Percentiles rank a stretch among this genome's conserved stretches.
Conservation (phyloP, 2,797 vertebrate species). For the Neomorphus geoffroyi region DNA sequence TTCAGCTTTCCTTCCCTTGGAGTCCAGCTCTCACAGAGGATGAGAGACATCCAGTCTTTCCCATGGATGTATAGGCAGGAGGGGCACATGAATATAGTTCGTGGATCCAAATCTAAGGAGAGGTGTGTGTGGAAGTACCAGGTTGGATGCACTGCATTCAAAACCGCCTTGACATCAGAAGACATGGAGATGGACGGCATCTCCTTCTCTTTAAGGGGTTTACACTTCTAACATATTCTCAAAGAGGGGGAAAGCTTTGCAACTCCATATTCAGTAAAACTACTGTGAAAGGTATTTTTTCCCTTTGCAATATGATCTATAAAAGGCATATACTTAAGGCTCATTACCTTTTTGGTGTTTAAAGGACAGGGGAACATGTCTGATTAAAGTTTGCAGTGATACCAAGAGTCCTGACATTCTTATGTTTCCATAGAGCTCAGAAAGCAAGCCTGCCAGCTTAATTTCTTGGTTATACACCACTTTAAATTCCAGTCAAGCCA, state of each 20-base stretch:
- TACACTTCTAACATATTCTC: neutral
- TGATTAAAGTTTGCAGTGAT: neutral
- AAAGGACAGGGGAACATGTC: neutral
- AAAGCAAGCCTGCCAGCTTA: neutral
- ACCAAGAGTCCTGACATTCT: neutral
- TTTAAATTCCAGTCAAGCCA: neutral
- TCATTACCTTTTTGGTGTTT: neutral
- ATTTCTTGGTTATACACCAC: neutral
- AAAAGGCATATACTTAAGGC: neutral
- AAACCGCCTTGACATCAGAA: slow-evolving; percentile 16
- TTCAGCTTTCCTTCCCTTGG: neutral
- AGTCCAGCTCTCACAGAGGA: neutral
- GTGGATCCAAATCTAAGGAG: neutral
- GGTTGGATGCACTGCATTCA: neutral
- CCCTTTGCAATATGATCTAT: neutral
- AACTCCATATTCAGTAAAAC: neutral
- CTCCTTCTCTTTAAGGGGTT: neutral
- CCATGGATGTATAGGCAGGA: fast-evolving
- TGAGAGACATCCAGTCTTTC: neutral
- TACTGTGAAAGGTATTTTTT: neutral
- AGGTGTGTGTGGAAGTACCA: neutral
- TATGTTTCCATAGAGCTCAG: neutral
- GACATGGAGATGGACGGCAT: slow-evolving; percentile 13
- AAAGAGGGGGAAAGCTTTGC: neutral
- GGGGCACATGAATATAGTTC: neutral